These are phyloP conservation scores for Datnioides undecimradiatus DNA, from an alignment of 2,113 vertebrate species.

Conservation along the genomic window DNA sequence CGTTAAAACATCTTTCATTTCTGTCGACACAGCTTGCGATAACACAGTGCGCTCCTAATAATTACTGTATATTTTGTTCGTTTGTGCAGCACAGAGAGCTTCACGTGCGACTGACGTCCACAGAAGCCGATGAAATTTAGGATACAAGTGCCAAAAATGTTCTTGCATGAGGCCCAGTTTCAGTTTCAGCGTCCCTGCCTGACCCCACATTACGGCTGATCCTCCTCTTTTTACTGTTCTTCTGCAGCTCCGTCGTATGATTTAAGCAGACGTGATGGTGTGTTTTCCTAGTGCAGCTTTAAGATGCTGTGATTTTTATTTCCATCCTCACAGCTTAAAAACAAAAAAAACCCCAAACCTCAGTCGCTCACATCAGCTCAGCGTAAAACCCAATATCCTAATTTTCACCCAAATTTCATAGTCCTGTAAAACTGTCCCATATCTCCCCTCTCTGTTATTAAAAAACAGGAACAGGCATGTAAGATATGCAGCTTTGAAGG, in stretches of 20 bases:
- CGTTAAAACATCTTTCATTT: too few species aligned
- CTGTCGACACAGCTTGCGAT: too few species aligned
- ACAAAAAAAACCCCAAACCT: not conserved
- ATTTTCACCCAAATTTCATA: constrained; percentile 35
- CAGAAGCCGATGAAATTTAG: not conserved
- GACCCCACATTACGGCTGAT: not conserved
- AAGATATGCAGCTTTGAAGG: constrained; percentile 40
- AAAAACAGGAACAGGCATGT: constrained; percentile 23
- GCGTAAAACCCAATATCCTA: constrained; percentile 30
- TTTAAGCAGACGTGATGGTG: not conserved
- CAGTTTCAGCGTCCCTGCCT: not conserved
- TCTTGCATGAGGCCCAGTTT: constrained; percentile 20
- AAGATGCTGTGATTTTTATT: constrained; percentile 11
- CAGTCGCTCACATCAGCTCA: not conserved
- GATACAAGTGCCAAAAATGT: not conserved
- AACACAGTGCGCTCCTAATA: too few species aligned
- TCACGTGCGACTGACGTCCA: too few species aligned
- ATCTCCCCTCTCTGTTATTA: constrained; percentile 30
- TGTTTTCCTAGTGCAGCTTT: constrained; percentile 31
- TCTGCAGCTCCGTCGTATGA: not conserved
- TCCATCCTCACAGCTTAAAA: constrained; percentile 16
- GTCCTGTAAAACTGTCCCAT: constrained; percentile 13
- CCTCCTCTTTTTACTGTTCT: too few species aligned
- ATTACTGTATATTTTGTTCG: too few species aligned
- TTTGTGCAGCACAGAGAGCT: not conserved